Conservation (phyloP, 1,140 invertebrate species). For the Pseudobourletiella spinata region DNA sequence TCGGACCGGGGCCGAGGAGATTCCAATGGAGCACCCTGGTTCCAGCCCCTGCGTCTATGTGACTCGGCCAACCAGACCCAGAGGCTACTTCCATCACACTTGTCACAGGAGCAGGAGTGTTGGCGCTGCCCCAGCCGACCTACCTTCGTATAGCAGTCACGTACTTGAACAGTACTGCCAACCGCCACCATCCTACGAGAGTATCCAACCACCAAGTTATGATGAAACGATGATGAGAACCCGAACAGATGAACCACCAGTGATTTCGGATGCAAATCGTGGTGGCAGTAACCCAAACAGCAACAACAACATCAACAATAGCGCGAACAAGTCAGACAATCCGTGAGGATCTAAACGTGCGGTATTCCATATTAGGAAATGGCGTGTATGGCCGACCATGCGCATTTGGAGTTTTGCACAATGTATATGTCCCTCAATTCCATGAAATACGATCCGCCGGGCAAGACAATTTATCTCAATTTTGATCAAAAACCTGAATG, state of each 20-base stretch:
- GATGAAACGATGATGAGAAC: background rate
- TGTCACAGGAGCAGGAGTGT: background rate
- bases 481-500: no score
- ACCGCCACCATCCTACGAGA: conserved; percentile 1
- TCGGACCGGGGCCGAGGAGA: background rate
- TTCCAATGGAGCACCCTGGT: background rate
- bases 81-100: background rate
- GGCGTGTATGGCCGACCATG: no score
- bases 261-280: no score
- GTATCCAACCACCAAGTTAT: background rate
- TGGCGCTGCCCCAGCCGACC: background rate
- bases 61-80: background rate
- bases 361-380: no score
- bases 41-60: background rate
- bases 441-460: no score
- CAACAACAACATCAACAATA: no score
- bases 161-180: background rate
- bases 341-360: no score
- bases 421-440: no score
- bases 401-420: no score
- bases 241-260: background rate
- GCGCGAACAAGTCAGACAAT: no score
- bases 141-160: background rate
- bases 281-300: no score
- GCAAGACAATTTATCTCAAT: no score